phyloP scores from a whole-genome alignment of 2,113 vertebrate genomes.

The Egretta garzetta region DNA sequence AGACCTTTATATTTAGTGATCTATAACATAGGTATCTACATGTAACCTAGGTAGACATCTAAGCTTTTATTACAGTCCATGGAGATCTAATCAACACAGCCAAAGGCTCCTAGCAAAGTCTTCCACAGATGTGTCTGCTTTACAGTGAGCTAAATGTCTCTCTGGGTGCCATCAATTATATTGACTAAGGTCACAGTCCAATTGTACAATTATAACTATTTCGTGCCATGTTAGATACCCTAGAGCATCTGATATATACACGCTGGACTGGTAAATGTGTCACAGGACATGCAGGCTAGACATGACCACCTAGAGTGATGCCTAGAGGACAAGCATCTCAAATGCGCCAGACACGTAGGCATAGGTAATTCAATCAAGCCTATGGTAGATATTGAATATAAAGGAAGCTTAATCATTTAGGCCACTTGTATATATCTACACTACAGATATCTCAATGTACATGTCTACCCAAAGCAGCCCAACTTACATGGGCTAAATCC shows the following conservation, averaged over 20 bases:
- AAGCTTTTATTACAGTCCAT: not conserved
- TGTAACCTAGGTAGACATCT: not conserved
- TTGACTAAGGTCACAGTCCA: not conserved
- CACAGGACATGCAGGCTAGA: not conserved
- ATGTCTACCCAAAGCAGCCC: not conserved
- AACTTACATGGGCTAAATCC: not conserved
- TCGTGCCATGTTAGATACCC: not conserved
- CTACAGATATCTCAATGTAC: not conserved
- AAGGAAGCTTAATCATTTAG: not conserved
- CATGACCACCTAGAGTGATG: not conserved
- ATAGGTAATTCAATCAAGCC: not conserved
- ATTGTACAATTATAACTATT: not conserved
- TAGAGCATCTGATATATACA: not conserved
- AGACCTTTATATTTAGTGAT: not conserved
- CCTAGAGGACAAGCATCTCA: not conserved
- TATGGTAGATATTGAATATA: not conserved
- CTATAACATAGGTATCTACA: not conserved
- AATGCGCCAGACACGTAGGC: not conserved
- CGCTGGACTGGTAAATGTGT: not conserved
- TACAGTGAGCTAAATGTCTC: not conserved
- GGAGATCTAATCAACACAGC: not conserved
- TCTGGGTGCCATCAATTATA: not conserved
- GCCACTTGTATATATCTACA: not conserved
- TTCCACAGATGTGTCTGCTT: not conserved
- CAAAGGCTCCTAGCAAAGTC: not conserved